A percentile compares a stretch with the other conserved stretches of the same genome.
phyloP scores from a whole-genome alignment of 2,113 vertebrate species.

The Procavia capensis region DNA sequence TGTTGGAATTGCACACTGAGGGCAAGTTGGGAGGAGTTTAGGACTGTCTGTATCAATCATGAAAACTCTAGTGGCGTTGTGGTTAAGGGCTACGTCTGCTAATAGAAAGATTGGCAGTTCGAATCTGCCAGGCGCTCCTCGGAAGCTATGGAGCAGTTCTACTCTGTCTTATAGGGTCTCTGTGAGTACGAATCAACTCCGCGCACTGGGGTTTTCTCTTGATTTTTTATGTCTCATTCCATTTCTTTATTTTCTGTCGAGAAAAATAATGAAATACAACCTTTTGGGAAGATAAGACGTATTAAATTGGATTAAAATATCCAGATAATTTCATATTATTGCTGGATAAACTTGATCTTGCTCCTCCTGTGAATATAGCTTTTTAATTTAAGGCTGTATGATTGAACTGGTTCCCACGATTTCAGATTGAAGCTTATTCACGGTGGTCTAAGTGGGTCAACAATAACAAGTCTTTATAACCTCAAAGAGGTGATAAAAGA shows the following conservation, averaged over 20 bases:
- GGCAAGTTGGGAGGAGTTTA: background rate
- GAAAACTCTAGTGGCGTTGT: no score
- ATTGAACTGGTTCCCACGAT: background rate
- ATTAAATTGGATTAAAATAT: constrained; percentile 32
- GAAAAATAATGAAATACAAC: constrained; percentile 28
- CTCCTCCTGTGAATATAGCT: background rate
- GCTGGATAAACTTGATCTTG: background rate
- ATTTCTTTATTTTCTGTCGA: constrained; percentile 6
- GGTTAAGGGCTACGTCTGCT: no score
- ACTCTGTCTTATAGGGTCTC: no score
- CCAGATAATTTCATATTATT: background rate
- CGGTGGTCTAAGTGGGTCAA: background rate
- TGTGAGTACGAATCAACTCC: no score
- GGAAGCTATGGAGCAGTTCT: no score
- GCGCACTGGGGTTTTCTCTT: no score
- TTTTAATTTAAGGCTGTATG: background rate
- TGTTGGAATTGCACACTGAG: background rate
- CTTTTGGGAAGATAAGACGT: background rate
- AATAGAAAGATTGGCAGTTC: no score
- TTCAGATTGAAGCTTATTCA: background rate
- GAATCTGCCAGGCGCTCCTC: no score
- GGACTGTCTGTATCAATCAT: no score
- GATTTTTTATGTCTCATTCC: no score
- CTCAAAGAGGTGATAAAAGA: background rate
- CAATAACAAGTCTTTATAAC: background rate